A percentile compares a stretch with the other conserved stretches of the same genome.
Conservation (phyloP, 2,888 invertebrate species). For the Heteromyza rotundicornis region DNA sequence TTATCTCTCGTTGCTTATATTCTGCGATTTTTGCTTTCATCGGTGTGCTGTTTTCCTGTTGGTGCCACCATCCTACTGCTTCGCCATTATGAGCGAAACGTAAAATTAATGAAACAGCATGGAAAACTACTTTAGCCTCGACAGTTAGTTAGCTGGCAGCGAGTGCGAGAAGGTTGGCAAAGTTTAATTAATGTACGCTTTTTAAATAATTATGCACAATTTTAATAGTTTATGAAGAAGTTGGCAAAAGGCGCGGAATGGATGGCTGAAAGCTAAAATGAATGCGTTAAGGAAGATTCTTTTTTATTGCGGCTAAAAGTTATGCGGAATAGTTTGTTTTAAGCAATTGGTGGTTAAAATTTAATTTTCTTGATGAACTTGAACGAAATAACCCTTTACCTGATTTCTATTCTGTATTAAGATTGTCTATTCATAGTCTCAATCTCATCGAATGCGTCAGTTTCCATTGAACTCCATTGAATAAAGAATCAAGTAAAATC, state of each 20-base stretch:
- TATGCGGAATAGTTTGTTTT: background rate
- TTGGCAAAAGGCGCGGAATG: constrained; percentile 34
- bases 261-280: background rate
- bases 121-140: constrained; percentile 31
- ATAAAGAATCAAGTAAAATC: too few relatives aligned
- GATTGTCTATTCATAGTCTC: too few relatives aligned
- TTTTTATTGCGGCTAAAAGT: background rate
- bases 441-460: too few relatives aligned
- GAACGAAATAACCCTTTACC: too few relatives aligned
- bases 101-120: constrained; percentile 38
- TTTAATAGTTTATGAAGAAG: constrained; percentile 55
- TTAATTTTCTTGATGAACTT: too few relatives aligned
- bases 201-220: constrained; percentile 59
- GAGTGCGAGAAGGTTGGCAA: constrained; percentile 10
- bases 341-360: too few relatives aligned
- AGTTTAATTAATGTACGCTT: constrained; percentile 56
- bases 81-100: constrained; percentile 21
- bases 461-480: too few relatives aligned
- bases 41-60: too few relatives aligned
- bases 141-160: constrained; percentile 2
- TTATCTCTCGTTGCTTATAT: constrained; percentile 3
- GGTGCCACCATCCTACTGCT: constrained; percentile 1
- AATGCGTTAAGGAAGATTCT: background rate
- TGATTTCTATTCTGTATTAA: too few relatives aligned
- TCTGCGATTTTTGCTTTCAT: constrained; percentile 10